phyloP scores from a whole-genome alignment of 2,113 vertebrate species.

The Erinaceus europaeus region DNA sequence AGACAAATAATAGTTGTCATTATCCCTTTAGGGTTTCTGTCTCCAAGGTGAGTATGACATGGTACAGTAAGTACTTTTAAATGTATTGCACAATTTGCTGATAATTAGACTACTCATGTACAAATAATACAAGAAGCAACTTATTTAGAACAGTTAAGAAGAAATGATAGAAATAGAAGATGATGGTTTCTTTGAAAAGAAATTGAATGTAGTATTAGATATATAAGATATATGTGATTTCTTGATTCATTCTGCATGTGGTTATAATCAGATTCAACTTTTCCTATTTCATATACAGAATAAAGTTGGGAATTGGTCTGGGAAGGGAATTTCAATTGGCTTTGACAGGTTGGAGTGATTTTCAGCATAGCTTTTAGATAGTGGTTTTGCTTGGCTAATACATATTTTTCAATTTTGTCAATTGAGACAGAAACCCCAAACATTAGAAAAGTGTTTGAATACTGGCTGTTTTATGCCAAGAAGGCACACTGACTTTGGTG shows the following conservation, averaged over 20 bases:
- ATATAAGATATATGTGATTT: slow-evolving; percentile 57
- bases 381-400: slow-evolving; percentile 73
- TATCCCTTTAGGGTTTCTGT: slow-evolving; percentile 8
- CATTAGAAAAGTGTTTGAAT: slow-evolving; percentile 67
- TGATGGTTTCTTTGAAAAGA: slow-evolving; percentile 42
- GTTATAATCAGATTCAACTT: slow-evolving; percentile 75
- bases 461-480: slow-evolving; percentile 25
- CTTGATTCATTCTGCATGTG: slow-evolving; percentile 67
- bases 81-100: not conserved
- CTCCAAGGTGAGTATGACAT: not conserved
- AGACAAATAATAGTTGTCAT: not conserved
- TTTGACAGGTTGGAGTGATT: slow-evolving; percentile 72
- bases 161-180: slow-evolving; percentile 48
- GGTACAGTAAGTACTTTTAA: not conserved
- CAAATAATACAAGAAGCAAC: not conserved
- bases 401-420: slow-evolving; percentile 71
- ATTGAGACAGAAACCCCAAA: slow-evolving; percentile 75
- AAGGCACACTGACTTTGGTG: slow-evolving; percentile 57
- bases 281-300: slow-evolving; percentile 62
- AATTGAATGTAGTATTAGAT: slow-evolving; percentile 43
- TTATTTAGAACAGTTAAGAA: slow-evolving; percentile 20
- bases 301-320: slow-evolving; percentile 62
- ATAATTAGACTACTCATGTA: not conserved
- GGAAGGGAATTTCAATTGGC: slow-evolving; percentile 65
- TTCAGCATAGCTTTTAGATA: slow-evolving; percentile 73